These are phyloP conservation scores for Scaptomyza reducta DNA, from an alignment of 2,888 invertebrate genomes.

Conservation along the genomic window DNA sequence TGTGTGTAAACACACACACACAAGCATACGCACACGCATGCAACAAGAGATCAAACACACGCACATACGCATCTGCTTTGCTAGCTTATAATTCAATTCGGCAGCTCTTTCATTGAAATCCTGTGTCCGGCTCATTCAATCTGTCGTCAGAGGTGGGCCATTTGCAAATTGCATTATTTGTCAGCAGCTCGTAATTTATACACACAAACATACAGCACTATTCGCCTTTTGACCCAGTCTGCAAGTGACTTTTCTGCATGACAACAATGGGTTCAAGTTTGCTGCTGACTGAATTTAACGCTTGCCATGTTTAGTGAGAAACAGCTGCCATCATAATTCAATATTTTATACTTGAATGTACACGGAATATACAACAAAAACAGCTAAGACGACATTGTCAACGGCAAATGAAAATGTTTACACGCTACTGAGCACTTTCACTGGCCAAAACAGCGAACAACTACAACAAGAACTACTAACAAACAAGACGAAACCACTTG, in stretches of 20 bases:
- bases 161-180: slow-evolving; percentile 72
- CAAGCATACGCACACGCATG: not conserved
- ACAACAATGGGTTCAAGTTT: slow-evolving; percentile 75
- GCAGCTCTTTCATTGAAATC: slow-evolving; percentile 40
- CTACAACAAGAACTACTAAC: not conserved
- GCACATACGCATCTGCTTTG: slow-evolving; percentile 27
- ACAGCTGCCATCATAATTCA: slow-evolving; percentile 79
- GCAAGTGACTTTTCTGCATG: slow-evolving; percentile 28
- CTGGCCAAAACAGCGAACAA: slow-evolving; percentile 30
- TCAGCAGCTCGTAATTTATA: slow-evolving; percentile 51
- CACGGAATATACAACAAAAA: slow-evolving; percentile 60
- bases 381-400: slow-evolving; percentile 26
- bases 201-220: slow-evolving; percentile 12
- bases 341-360: slow-evolving; percentile 78
- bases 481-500: slow-evolving; percentile 20
- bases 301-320: slow-evolving; percentile 73
- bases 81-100: slow-evolving; percentile 62
- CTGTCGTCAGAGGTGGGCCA: slow-evolving; percentile 31
- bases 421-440: slow-evolving; percentile 69
- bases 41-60: slow-evolving; percentile 3
- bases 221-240: slow-evolving; percentile 40
- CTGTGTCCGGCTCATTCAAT: slow-evolving; percentile 11
- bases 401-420: slow-evolving; percentile 72
- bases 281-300: slow-evolving; percentile 75
- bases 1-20: not conserved